These are phyloP conservation scores for Cephus sareptanus DNA, from an alignment of 2,888 invertebrate genomes.

Conservation along the genomic window DNA sequence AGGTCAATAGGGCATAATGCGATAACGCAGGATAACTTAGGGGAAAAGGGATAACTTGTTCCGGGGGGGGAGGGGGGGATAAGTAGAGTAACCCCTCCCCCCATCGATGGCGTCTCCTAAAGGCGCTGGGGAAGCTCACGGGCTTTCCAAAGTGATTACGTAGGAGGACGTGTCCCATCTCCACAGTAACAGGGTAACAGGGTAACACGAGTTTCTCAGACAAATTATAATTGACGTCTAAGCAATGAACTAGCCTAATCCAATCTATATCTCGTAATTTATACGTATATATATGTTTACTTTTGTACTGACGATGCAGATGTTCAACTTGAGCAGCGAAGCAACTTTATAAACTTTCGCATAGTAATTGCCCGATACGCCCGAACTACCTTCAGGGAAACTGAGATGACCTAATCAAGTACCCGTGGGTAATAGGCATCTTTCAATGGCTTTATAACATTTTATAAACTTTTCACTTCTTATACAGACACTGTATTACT, in stretches of 20 bases:
- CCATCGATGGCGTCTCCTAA: conserved; percentile 13
- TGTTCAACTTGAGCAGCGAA: not conserved
- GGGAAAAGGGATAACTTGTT: not conserved
- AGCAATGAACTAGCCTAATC: not conserved
- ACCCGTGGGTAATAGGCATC: not conserved
- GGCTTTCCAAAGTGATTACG: conserved; percentile 34
- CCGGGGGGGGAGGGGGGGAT: too few species aligned
- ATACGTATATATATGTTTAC: not conserved
- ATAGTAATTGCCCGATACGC: not conserved
- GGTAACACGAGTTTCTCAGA: conserved; percentile 6
- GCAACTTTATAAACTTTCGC: not conserved
- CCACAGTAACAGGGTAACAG: conserved; percentile 27
- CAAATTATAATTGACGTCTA: conserved; percentile 12
- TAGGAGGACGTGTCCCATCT: conserved; percentile 22
- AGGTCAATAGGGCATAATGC: not conserved
- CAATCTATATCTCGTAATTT: not conserved
- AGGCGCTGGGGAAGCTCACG: conserved; percentile 28
- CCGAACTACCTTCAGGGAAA: not conserved
- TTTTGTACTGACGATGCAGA: not conserved
- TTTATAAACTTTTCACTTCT: not conserved
- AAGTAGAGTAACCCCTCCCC: not conserved
- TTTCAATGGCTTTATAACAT: not conserved
- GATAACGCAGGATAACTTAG: not conserved
- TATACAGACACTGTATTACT: not conserved
- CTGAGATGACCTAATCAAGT: not conserved